phyloP scores from a whole-genome alignment of 2,888 invertebrate genomes.

The Pammene aurita region DNA sequence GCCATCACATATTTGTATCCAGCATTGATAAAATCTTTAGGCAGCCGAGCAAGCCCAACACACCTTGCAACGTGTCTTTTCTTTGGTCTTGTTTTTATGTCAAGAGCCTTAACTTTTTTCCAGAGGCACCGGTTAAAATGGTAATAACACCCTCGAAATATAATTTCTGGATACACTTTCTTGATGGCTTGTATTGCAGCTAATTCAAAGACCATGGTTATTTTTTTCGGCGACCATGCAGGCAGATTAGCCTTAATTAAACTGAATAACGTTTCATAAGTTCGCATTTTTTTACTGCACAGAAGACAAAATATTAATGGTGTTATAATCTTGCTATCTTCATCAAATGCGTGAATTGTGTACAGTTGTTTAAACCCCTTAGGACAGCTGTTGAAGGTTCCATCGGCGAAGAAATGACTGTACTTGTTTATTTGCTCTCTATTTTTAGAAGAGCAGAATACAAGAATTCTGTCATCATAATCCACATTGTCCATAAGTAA shows the following conservation, averaged over 20 bases:
- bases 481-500: constrained; percentile 6
- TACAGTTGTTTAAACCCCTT: constrained; percentile 23
- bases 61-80: too few relatives aligned
- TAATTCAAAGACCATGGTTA: constrained; percentile 15
- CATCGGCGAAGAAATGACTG: constrained; percentile 15
- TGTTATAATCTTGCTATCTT: constrained; percentile 15
- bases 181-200: constrained; percentile 18
- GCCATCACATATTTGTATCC: constrained; percentile 20
- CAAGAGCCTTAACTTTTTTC: constrained; percentile 17
- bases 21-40: constrained; percentile 10
- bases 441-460: constrained; percentile 11
- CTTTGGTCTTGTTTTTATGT: too few relatives aligned
- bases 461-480: constrained; percentile 13
- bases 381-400: constrained; percentile 14
- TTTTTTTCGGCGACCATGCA: constrained; percentile 23
- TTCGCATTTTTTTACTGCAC: constrained; percentile 21
- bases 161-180: constrained; percentile 19
- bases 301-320: constrained; percentile 25
- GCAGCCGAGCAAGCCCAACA: too few relatives aligned
- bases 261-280: constrained; percentile 10
- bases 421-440: constrained; percentile 15
- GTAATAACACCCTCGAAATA: constrained; percentile 25
- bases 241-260: constrained; percentile 19
- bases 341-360: constrained; percentile 17
- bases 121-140: constrained; percentile 26